Base-by-base conservation (phyloP, 2,797 vertebrate genomes). In the Sitta carolinensis region DNA sequence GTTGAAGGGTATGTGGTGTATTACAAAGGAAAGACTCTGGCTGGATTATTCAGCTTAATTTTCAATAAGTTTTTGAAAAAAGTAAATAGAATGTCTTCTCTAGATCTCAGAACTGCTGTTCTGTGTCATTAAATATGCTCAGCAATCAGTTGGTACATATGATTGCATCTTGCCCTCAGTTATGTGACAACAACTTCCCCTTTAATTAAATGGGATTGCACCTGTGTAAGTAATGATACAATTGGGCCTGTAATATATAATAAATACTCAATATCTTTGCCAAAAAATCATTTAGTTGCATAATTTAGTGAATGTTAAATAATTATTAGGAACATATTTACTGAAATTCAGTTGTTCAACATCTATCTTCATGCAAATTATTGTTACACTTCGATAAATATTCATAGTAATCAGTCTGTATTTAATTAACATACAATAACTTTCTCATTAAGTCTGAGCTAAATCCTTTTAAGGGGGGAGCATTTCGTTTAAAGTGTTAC, bases 361-460 rank as follows among this genome's bases (percentile, higher is more conserved):
- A 97, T 97, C 96, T 95, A 97, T 98, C 97, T 98, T 97, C 96
- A 97, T 98, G 97, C 96, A 97, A 97, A 97, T 93, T 93, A 89
- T 97, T 97, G 95, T 94, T 97, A 97, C 94, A 96, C 93, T 91
- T 94, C 66, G 8, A 97, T 97, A 97, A 97, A 97, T 97, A 97
- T 96, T 98, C 95, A 98, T 96, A 97, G 95, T 95, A 97, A 98
- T 98, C 96, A 97, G 88, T 73, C 89, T 94, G 94, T 97, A 95
- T 97, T 97, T 97, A 98, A 98, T 98, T 98, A 98, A 97, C 96
- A 98, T 97, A 97, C 97, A 98, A 98, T 98, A 98, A 97, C 96
- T 97, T 96, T 84, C 89, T 97, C 97, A 98, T 98, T 97, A 97
- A 96, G 91, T 92, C 76, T 96, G 97, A 97, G 96, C 97, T 97